Conservation (phyloP, 2,888 invertebrate species). For the Plagodis dolabraria region DNA sequence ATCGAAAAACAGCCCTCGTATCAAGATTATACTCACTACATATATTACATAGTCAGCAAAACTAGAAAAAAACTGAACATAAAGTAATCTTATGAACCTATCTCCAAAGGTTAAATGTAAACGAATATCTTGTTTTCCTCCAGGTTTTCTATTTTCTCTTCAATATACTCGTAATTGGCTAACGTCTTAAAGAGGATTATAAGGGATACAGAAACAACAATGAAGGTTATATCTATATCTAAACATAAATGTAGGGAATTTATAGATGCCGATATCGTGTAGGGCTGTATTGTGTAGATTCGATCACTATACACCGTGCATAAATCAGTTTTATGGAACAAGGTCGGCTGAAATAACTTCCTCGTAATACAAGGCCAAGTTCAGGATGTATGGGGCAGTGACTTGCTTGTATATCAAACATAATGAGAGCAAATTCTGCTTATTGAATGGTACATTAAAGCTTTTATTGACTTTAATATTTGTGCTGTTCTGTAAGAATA, state of each 20-base stretch:
- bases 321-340: conserved; percentile 37
- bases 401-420: conserved; percentile 31
- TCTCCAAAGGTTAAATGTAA: conserved; percentile 15
- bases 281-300: neutral
- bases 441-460: too few species aligned
- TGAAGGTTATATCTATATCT: conserved; percentile 3
- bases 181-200: conserved; percentile 12
- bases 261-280: conserved; percentile 3
- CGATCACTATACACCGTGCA: conserved; percentile 21
- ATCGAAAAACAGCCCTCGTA: too few species aligned
- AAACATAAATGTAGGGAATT: neutral
- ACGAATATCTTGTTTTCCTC: conserved; percentile 10
- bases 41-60: too few species aligned
- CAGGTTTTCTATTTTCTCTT: conserved; percentile 12
- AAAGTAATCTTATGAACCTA: neutral
- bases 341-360: conserved; percentile 32
- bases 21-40: too few species aligned
- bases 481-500: too few species aligned
- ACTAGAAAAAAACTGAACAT: too few species aligned
- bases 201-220: conserved; percentile 9
- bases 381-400: conserved; percentile 30
- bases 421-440: too few species aligned
- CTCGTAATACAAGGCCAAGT: conserved; percentile 34
- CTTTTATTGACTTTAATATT: too few species aligned
- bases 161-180: conserved; percentile 15